Percentiles rank a stretch among this genome's conserved stretches.
Evolutionary conservation across 2,888 invertebrate genomes (phyloP).

Genomic region (Tiliacea aurago): DNA sequence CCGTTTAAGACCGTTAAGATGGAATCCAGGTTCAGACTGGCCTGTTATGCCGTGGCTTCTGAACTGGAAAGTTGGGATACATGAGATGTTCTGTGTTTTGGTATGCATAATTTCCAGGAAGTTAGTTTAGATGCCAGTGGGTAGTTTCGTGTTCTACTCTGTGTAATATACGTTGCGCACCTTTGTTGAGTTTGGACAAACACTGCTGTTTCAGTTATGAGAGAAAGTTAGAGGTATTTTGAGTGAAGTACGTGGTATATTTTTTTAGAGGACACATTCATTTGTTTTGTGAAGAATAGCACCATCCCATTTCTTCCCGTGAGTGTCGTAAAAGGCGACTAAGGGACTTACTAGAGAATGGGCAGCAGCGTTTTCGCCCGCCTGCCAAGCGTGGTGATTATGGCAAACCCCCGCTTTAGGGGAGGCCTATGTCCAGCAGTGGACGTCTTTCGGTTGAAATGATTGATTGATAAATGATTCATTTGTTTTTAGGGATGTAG

Average conservation of each 20-base stretch:
- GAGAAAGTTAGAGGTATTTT: conserved; percentile 23
- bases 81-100: conserved; percentile 53
- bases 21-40: conserved; percentile 29
- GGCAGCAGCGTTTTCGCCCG: no score
- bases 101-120: conserved; percentile 58
- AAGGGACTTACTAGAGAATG: no score
- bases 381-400: no score
- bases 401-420: no score
- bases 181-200: conserved; percentile 31
- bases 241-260: background rate
- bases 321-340: no score
- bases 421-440: no score
- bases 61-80: conserved; percentile 39
- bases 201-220: conserved; percentile 26
- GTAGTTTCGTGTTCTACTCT: conserved; percentile 35
- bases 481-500: background rate
- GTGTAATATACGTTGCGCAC: conserved; percentile 18
- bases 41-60: conserved; percentile 34
- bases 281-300: no score
- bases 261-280: background rate
- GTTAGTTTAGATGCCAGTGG: conserved; percentile 42
- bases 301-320: no score
- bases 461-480: no score
- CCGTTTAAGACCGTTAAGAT: conserved; percentile 7
- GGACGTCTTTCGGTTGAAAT: no score